Percentiles rank a stretch among this genome's conserved stretches.
phyloP scores from a whole-genome alignment of 2,797 vertebrate genomes.

The Hydrolagus colliei region DNA sequence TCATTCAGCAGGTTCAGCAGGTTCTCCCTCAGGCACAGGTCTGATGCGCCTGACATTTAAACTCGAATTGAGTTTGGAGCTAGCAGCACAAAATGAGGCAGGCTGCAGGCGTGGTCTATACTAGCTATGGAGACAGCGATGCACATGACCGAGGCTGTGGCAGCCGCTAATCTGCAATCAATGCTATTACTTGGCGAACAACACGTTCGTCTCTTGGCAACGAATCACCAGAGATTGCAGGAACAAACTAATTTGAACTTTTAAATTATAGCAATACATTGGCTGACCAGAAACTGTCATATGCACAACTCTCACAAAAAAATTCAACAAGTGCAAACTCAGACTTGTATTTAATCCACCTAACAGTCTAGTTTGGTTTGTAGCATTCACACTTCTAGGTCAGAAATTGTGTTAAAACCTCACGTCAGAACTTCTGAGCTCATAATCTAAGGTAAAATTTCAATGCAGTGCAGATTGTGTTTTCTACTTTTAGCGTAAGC shows the following conservation, averaged over 20 bases:
- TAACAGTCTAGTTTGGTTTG: neutral
- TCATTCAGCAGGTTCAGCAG: neutral
- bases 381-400: neutral
- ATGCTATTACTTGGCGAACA: too few relatives aligned
- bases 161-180: neutral
- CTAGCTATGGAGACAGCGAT: neutral
- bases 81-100: neutral
- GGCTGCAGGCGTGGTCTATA: neutral
- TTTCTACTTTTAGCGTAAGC: too few relatives aligned
- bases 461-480: neutral
- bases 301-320: neutral
- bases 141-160: neutral
- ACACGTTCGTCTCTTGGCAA: neutral
- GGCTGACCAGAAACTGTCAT: neutral
- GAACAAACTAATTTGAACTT: neutral
- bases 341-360: too few relatives aligned
- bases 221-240: neutral
- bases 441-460: neutral
- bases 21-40: neutral
- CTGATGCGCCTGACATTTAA: neutral
- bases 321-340: too few relatives aligned
- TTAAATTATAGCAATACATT: neutral
- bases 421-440: neutral
- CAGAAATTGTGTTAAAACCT: neutral
- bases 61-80: neutral